phyloP scores from a whole-genome alignment of 2,888 invertebrate genomes.

The Vanessa cardui region DNA sequence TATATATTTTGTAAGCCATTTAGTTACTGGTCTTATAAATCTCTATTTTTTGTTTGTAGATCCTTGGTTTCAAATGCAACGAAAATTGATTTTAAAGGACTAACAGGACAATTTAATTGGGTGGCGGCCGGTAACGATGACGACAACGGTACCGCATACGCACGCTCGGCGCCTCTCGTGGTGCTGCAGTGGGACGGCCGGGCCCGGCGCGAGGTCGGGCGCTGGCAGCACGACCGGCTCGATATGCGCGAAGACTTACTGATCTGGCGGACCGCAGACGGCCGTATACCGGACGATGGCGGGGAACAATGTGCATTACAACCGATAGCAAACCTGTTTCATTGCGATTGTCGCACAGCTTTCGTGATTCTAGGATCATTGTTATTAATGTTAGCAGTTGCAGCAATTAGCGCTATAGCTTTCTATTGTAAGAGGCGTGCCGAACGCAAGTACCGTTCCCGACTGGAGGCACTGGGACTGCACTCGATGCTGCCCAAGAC shows the following conservation, averaged over 20 bases:
- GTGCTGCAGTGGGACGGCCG: constrained; percentile 84
- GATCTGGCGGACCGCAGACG: constrained; percentile 86
- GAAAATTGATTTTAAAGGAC: constrained; percentile 49
- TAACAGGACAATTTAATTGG: constrained; percentile 67
- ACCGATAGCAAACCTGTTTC: constrained; percentile 85
- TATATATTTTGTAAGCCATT: too few relatives aligned
- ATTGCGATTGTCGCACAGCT: constrained; percentile 88
- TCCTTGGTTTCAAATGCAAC: constrained; percentile 47
- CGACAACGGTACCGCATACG: constrained; percentile 37
- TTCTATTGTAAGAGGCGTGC: constrained; percentile 61
- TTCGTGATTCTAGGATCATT: constrained; percentile 72
- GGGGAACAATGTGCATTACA: constrained; percentile 86
- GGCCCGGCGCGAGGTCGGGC: constrained; percentile 84
- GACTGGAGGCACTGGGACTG: constrained; percentile 62
- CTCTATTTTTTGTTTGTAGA: constrained; percentile 45
- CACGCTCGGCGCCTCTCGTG: constrained; percentile 46
- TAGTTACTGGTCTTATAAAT: neutral
- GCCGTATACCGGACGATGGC: constrained; percentile 87
- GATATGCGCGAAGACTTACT: constrained; percentile 85
- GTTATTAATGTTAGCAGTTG: constrained; percentile 52
- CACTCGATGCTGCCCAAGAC: constrained; percentile 58
- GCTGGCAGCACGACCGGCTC: constrained; percentile 90
- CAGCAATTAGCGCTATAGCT: constrained; percentile 54
- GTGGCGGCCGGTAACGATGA: constrained; percentile 32
- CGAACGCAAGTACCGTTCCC: constrained; percentile 60